Evolutionary conservation across 2,888 invertebrate species (phyloP).

Genomic region (Andrena fulva): DNA sequence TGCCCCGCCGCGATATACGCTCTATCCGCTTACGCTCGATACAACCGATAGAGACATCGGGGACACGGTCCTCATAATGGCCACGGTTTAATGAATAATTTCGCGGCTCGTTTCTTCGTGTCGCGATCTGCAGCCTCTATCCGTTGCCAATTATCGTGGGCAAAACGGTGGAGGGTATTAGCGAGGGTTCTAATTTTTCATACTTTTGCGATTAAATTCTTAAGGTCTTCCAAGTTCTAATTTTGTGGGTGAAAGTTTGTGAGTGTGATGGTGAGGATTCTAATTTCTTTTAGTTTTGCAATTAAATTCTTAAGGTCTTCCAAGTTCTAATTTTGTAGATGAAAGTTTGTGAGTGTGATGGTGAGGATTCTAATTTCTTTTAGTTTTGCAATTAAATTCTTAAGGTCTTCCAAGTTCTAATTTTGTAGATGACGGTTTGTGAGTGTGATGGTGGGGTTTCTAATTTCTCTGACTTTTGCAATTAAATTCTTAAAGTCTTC

Average conservation of each 20-base stretch:
- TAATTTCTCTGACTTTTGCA: no score
- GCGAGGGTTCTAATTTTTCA: neutral
- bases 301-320: no score
- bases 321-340: no score
- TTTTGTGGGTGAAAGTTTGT: no score
- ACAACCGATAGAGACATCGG: conserved; percentile 35
- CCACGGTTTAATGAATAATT: conserved; percentile 28
- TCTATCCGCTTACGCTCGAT: conserved; percentile 47
- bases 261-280: neutral
- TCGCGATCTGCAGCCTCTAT: no score
- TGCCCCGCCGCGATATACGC: conserved; percentile 38
- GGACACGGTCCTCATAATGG: conserved; percentile 35
- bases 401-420: no score
- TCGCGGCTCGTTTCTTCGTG: neutral
- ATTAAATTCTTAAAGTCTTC: no score
- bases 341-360: no score
- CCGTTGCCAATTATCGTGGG: no score
- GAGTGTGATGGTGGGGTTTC: no score
- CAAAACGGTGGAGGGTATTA: no score
- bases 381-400: neutral
- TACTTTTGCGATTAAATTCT: neutral
- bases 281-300: neutral
- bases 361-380: neutral
- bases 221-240: no score
- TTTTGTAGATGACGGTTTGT: neutral